Base-by-base conservation (phyloP, 2,113 vertebrate species). In the Amblyornis subalaris region DNA sequence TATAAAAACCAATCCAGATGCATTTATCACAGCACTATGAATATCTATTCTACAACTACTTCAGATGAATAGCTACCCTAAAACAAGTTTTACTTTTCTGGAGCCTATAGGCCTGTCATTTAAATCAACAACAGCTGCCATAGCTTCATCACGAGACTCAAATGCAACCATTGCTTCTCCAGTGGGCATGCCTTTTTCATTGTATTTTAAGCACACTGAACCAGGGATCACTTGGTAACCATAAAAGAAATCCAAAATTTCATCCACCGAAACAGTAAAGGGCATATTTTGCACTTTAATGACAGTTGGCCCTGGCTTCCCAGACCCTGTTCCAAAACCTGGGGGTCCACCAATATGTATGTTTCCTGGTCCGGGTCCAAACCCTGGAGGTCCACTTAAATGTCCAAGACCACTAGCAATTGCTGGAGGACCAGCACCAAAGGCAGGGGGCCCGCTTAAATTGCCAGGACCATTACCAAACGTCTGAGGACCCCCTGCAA, bases 231-330 rank as follows among this genome's bases (percentile, higher is more conserved):
- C 99, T 96, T 99, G 99, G 96, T 99, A 99, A 54, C 99, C 99
- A 76, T 99, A 99, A 96, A 99, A 99, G 96, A 99, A 99, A 99
- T 99, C 99, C 97, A 99, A 97, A 93, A 99, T 99, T 97, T 99
- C 99, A 96, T 99, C 99, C 79, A 99, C 98, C 6, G 99, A 99
- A 74, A 99, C 99, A 64, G 99, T 99, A 93, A 99, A 99, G 35
- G 99, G 99, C 99, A 99, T 99, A 95, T 99, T 99, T 91, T 99
- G 99, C 67, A 99, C 98, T 97, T 99, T 99, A 86, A 99, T 99
- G 83, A 99, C 98, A 48, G 98, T 99, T 38, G 99, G 99, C n/a
- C 98, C 98, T 60, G 98, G 97, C 93, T 98, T 99, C 85, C 97
- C 98, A 94, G 98, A 96, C 83, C 97, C 98, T 84, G 98, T 97